A percentile compares a stretch with the other conserved stretches of the same genome.
Evolutionary conservation across 2,888 invertebrate genomes (phyloP).

Genomic region (Boloria selene): DNA sequence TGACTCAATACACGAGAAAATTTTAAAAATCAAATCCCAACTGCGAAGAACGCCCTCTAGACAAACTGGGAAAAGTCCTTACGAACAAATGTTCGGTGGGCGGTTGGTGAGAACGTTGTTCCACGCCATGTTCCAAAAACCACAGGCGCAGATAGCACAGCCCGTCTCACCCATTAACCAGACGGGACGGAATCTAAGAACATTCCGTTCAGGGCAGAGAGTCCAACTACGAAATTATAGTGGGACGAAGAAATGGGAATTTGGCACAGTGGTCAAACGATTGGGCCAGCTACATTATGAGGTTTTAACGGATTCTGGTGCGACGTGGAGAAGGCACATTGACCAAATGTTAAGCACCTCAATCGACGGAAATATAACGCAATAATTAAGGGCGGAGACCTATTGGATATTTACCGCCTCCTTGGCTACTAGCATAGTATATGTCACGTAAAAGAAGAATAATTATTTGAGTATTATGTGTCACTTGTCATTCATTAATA

Average conservation of each 20-base stretch:
- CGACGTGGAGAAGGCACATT: background rate
- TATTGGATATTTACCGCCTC: no score
- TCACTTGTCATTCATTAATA: no score
- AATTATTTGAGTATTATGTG: no score
- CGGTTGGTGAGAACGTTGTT: no score
- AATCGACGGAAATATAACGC: no score
- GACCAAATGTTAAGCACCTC: background rate
- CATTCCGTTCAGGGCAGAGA: background rate
- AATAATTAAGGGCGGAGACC: no score
- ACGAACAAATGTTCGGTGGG: background rate
- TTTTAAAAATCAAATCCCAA: background rate
- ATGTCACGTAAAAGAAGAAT: no score
- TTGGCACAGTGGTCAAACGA: background rate
- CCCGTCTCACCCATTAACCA: background rate
- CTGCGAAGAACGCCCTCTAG: background rate
- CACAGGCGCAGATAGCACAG: background rate
- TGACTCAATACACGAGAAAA: conserved; percentile 1
- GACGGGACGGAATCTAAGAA: no score
- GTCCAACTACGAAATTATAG: background rate
- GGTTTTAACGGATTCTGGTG: background rate
- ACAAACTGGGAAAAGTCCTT: background rate
- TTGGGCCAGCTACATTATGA: background rate
- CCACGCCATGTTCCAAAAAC: background rate
- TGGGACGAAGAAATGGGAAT: background rate
- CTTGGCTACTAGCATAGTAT: no score